These are phyloP conservation scores for Oncorhynchus keta DNA, from an alignment of 2,113 vertebrate genomes.

Conservation along the genomic window DNA sequence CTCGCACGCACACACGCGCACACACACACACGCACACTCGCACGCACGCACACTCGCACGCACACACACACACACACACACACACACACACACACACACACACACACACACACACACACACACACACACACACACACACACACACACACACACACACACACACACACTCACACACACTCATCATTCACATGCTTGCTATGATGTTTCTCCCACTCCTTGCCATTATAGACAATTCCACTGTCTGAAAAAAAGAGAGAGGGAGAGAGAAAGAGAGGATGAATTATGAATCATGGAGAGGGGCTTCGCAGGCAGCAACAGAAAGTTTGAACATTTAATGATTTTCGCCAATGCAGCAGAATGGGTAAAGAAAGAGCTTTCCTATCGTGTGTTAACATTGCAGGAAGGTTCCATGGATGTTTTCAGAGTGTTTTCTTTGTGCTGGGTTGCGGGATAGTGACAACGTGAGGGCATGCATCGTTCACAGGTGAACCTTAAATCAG, in stretches of 20 bases:
- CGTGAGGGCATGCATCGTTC: neutral
- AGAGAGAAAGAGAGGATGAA: slow-evolving; percentile 36
- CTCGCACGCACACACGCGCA: neutral
- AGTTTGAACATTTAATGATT: slow-evolving; percentile 79
- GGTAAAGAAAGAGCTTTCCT: slow-evolving; percentile 38
- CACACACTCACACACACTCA: neutral
- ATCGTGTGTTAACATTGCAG: slow-evolving; percentile 10
- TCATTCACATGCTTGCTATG: slow-evolving; percentile 27
- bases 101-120: neutral
- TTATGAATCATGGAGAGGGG: slow-evolving; percentile 53
- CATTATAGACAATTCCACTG: slow-evolving; percentile 28
- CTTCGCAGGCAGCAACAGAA: slow-evolving; percentile 70
- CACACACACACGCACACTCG: neutral
- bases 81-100: neutral
- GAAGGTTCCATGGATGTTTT: slow-evolving; percentile 26
- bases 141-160: neutral
- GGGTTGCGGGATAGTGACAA: neutral
- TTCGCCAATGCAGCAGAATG: slow-evolving; percentile 55
- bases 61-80: neutral
- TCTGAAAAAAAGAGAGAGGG: slow-evolving; percentile 39
- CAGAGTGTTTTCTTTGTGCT: neutral
- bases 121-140: neutral
- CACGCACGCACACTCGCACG: no score
- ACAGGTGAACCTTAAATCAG: neutral
- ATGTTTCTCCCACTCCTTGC: slow-evolving; percentile 29